Evolutionary conservation across 2,113 vertebrate species (phyloP).

Genomic region (Diadophis punctatus): DNA sequence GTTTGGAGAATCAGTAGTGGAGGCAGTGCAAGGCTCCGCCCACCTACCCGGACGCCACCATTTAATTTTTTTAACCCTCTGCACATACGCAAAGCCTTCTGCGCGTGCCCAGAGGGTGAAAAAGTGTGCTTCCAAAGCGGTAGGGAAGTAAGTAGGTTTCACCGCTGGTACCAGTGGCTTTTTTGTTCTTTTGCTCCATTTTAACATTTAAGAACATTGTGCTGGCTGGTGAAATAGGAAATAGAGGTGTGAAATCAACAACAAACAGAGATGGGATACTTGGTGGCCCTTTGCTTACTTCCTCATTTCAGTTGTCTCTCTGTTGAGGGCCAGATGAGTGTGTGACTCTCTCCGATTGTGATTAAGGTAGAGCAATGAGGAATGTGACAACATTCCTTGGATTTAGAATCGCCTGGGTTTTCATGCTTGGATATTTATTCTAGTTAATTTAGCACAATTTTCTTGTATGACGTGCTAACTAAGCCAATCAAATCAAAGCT

Average conservation of each 20-base stretch:
- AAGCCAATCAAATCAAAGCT: not conserved
- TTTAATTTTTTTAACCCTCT: too few relatives aligned
- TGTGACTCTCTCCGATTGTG: not conserved
- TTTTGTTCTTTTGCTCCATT: not conserved
- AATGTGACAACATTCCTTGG: not conserved
- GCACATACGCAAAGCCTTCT: too few relatives aligned
- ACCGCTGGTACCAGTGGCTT: not conserved
- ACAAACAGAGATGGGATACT: not conserved
- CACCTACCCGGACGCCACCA: too few relatives aligned
- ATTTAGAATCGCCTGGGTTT: not conserved
- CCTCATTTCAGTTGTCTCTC: not conserved
- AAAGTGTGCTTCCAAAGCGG: too few relatives aligned
- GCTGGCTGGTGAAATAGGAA: not conserved
- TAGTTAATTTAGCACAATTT: not conserved
- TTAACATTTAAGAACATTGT: not conserved
- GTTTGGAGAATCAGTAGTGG: too few relatives aligned
- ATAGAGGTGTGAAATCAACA: not conserved
- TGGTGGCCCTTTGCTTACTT: not conserved
- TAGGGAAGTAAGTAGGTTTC: too few relatives aligned
- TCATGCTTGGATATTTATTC: not conserved
- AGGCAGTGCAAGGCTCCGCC: too few relatives aligned
- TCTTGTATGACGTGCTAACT: not conserved
- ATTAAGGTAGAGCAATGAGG: not conserved
- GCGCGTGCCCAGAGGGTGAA: too few relatives aligned
- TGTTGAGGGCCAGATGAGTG: not conserved